A percentile compares a stretch with the other conserved stretches of the same genome.
These are phyloP conservation scores for Dryoscopus gambensis DNA, from an alignment of 2,113 vertebrate species.

Conservation along the genomic window DNA sequence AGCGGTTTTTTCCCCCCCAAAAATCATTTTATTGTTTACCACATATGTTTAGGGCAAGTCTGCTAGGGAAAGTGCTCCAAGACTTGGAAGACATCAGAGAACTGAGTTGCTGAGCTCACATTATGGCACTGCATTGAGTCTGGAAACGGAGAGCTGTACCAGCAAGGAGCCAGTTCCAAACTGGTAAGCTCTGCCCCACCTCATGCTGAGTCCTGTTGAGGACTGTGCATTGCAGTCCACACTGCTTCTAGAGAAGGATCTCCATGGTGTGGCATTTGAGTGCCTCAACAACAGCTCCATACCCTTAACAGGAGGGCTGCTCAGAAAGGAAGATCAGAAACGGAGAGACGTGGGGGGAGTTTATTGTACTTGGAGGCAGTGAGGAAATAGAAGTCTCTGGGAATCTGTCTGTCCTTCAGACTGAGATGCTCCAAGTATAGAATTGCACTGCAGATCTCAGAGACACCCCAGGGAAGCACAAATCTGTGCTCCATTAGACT, in stretches of 20 bases:
- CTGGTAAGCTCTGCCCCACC: not conserved
- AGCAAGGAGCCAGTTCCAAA: not conserved
- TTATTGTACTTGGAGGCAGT: not conserved
- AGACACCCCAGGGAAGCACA: not conserved
- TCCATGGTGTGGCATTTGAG: not conserved
- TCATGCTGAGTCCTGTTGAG: not conserved
- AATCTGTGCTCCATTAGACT: not conserved
- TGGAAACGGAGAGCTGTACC: not conserved
- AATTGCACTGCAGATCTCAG: not conserved
- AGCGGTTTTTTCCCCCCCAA: not conserved
- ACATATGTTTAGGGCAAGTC: not conserved
- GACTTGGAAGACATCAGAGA: not conserved
- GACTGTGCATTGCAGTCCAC: not conserved
- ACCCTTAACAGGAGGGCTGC: not conserved
- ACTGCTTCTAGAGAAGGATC: not conserved
- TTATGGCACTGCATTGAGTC: not conserved
- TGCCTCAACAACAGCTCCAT: not conserved
- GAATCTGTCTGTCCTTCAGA: not conserved
- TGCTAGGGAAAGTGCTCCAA: not conserved
- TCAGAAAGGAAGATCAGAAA: not conserved
- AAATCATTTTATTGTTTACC: not conserved
- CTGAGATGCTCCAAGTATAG: not conserved
- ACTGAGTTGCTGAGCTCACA: not conserved
- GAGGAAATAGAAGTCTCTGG: not conserved
- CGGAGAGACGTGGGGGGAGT: accelerated